Conservation (phyloP, 2,888 invertebrate genomes). For the Loripinus fragilis region DNA sequence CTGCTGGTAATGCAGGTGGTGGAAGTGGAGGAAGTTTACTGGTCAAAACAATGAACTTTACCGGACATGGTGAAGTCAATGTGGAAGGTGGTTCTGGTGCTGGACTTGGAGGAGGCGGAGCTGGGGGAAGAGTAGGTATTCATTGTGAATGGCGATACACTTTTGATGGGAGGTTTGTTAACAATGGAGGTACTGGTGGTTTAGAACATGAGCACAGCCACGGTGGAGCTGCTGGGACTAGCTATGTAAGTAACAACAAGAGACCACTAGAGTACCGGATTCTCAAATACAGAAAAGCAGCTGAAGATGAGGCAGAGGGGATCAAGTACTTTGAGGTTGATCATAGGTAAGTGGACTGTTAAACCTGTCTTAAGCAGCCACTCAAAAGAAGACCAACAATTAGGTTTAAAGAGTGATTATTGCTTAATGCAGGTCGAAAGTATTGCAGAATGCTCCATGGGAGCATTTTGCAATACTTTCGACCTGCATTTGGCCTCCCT, state of each 20-base stretch:
- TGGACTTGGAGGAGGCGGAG: constrained; percentile 68
- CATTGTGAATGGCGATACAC: constrained; percentile 72
- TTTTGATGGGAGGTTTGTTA: constrained; percentile 70
- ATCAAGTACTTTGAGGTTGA: constrained; percentile 72
- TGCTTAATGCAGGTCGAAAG: too few relatives aligned
- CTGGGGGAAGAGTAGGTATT: constrained; percentile 72
- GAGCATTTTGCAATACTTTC: too few relatives aligned
- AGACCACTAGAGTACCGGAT: constrained; percentile 71
- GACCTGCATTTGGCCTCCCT: too few relatives aligned
- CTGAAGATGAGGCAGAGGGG: constrained; percentile 22
- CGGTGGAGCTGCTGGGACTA: constrained; percentile 74
- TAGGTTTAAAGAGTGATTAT: too few relatives aligned
- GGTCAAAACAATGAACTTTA: constrained; percentile 71
- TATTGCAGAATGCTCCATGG: too few relatives aligned
- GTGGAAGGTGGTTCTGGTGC: constrained; percentile 65
- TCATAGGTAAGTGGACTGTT: constrained; percentile 56
- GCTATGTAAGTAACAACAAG: constrained; percentile 72
- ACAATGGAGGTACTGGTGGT: constrained; percentile 67
- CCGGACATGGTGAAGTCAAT: constrained; percentile 74
- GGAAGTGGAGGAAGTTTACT: constrained; percentile 74
- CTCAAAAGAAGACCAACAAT: too few relatives aligned
- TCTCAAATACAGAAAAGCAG: constrained; percentile 63
- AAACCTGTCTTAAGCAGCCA: too few relatives aligned
- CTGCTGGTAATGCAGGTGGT: constrained; percentile 67
- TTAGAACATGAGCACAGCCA: constrained; percentile 32